Percentiles rank a stretch among this genome's conserved stretches.
Evolutionary conservation across 2,113 vertebrate genomes (phyloP).

Genomic region (Thamnaconus septentrionalis): DNA sequence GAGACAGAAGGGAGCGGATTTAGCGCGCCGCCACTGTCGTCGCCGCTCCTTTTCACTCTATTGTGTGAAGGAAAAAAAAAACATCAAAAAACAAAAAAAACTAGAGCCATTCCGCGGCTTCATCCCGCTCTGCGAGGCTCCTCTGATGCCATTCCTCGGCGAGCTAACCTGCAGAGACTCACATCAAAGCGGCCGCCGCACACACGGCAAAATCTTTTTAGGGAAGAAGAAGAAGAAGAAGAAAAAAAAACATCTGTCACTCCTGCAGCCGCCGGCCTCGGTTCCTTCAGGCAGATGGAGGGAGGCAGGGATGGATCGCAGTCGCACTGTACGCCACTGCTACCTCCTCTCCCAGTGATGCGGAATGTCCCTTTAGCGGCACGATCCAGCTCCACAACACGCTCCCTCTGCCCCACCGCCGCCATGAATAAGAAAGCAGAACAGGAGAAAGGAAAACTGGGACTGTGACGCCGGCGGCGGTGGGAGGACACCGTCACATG

Average conservation of each 20-base stretch:
- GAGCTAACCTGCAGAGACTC: slow-evolving; percentile 60
- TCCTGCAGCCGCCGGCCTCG: slow-evolving; percentile 18
- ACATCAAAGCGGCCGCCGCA: slow-evolving; percentile 59
- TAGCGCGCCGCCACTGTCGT: slow-evolving; percentile 13
- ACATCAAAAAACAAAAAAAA: slow-evolving; percentile 24
- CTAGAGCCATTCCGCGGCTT: slow-evolving; percentile 60
- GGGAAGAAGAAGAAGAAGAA: slow-evolving; percentile 28
- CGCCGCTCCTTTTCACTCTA: slow-evolving; percentile 54
- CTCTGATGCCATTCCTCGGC: slow-evolving; percentile 40
- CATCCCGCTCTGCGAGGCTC: slow-evolving; percentile 63
- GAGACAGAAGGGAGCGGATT: slow-evolving; percentile 43
- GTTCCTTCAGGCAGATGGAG: slow-evolving; percentile 33
- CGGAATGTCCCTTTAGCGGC: too few species aligned
- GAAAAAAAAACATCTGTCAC: slow-evolving; percentile 61
- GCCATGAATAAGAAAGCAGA: too few species aligned
- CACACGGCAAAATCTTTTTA: slow-evolving; percentile 46
- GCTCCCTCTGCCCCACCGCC: too few species aligned
- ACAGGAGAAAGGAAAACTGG: too few species aligned
- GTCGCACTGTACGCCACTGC: neutral
- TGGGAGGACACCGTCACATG: too few species aligned
- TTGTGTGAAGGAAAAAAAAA: slow-evolving; percentile 12
- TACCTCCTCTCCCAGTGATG: too few species aligned
- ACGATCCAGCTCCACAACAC: too few species aligned
- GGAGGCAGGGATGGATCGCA: neutral
- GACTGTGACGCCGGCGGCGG: too few species aligned